Base-by-base conservation (phyloP, 2,888 invertebrate species). In the Steinernema hermaphroditum region DNA sequence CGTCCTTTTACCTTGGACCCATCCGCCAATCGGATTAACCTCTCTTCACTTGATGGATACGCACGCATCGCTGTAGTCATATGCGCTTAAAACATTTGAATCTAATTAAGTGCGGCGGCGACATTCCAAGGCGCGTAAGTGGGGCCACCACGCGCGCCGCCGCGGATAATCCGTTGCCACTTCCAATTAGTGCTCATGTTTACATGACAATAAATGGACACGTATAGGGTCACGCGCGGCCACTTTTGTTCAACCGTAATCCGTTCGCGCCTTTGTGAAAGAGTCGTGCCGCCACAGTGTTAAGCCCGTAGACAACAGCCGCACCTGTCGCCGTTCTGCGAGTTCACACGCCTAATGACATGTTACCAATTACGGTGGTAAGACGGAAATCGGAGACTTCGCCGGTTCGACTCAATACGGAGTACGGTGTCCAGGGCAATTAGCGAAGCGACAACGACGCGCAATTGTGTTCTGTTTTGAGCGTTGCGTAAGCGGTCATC, bases 121-220 rank as follows among this genome's bases (percentile, higher is more conserved):
- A 54, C 54, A 24, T 54, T 54, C 27, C 54, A 54, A 54, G 27
- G 54, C 22, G 54, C 27, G 54, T 54, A 24, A 54, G 54, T 54
- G 54, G 54, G 54, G 54, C 54, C 54, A 46, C n/a, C 9, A 46
- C 22, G 54, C 24, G 54, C 54, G 54, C 22, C 9, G 46, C 22
- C 16, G 27, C 54, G 54, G 54, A 54, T 54, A 54, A 54, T 54
- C 54, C 54, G 54, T 54, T 54, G 54, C 27, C 54, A 54, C 54
- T 54, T 27, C 27, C 46, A 46, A 16, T 54, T 54, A 24, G 54
- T 27, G 22, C 54, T 16, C 54, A 27, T 54, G 54, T 54, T 54
- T 54, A 54, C 27, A 54, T 54, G 54, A 22, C 54, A 54, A 54
- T 54, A 22, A 54, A 24, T 27, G 54, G 54, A 22, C 54, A 27